Base-by-base conservation (phyloP, 2,113 vertebrate species). In the Bubo blakistoni region DNA sequence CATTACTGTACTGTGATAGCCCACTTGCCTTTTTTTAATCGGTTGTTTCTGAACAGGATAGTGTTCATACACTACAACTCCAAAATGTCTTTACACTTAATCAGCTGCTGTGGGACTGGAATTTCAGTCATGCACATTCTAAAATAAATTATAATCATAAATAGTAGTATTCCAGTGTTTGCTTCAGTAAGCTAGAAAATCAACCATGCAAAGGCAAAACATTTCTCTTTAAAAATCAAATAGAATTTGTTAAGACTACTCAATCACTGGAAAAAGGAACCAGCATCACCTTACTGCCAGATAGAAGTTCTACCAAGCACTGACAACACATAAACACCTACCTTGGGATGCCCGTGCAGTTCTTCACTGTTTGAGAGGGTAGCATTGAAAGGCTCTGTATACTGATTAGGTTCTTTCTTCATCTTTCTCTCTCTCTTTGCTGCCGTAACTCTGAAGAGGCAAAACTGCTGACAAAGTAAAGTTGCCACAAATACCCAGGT, bases 341-440 rank as follows among this genome's bases (percentile, higher is more conserved):
- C 99, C 99, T 99, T 98, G 86, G 98, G 92, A 90, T 92, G 96
- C 66, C 97, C 98, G 0, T 97, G 98, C 59, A 98, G 96, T 66
- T 99, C 98, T 54, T 99, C 98, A 0, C 98, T 98, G 98, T 98
- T 98, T 71, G 98, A 98, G 22, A 98, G 80, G 6, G 99, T 99
- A 25, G 98, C 74, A 63, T 99, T 99, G 96, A 97, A 98, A 26
- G 98, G 95, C 94, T 99, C 98, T 4, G 98, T 98, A 47, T 98
- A 97, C 88, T 98, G 98, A 25, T 97, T 97, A 1, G 97, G 96
- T 80, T 98, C 98, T 90, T 98, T 98, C 27, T 76, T 97, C 97
- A 93, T 98, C 97, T 98, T 99, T 38, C 98, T 97, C 92, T 99
- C 98, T 90, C 98, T 99, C 96, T 97, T 98, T 49, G 98, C 98